Evolutionary conservation across 92 coral and sea anemone species (phyloP).

Genomic region (Meandrina meandrites): DNA sequence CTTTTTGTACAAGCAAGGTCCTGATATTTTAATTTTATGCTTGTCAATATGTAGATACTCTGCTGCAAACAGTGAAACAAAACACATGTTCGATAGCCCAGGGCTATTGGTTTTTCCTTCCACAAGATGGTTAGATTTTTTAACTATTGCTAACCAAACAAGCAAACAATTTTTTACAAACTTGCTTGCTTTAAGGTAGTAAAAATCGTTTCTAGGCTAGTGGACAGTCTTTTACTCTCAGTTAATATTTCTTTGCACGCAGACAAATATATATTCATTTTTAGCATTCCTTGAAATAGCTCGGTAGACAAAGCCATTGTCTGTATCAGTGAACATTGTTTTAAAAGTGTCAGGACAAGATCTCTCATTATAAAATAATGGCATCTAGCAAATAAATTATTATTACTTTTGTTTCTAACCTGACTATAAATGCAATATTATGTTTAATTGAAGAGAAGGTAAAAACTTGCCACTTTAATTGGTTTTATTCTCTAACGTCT

Average conservation of each 20-base stretch:
- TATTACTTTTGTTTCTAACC: not conserved
- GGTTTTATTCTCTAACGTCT: not conserved
- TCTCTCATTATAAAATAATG: not conserved
- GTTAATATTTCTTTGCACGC: not conserved
- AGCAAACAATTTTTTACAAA: not conserved
- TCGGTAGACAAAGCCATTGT: not conserved
- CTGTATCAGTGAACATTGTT: not conserved
- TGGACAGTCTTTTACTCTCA: not conserved
- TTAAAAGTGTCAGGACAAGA: not conserved
- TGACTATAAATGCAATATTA: not conserved
- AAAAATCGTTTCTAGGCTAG: not conserved
- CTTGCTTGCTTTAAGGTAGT: not conserved
- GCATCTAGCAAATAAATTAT: not conserved
- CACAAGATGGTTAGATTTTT: not conserved
- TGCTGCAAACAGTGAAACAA: not conserved
- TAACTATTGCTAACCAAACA: not conserved
- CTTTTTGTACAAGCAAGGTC: too few relatives aligned
- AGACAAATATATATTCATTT: not conserved
- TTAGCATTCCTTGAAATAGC: not conserved
- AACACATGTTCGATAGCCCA: not conserved
- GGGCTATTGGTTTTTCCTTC: not conserved
- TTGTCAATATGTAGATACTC: slow-evolving; percentile 1
- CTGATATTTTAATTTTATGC: not conserved
- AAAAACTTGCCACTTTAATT: not conserved
- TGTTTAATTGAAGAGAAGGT: not conserved